Percentiles rank a stretch among this genome's conserved stretches.
These are phyloP conservation scores for Sitophilus oryzae DNA, from an alignment of 1,140 invertebrate genomes.

Conservation along the genomic window DNA sequence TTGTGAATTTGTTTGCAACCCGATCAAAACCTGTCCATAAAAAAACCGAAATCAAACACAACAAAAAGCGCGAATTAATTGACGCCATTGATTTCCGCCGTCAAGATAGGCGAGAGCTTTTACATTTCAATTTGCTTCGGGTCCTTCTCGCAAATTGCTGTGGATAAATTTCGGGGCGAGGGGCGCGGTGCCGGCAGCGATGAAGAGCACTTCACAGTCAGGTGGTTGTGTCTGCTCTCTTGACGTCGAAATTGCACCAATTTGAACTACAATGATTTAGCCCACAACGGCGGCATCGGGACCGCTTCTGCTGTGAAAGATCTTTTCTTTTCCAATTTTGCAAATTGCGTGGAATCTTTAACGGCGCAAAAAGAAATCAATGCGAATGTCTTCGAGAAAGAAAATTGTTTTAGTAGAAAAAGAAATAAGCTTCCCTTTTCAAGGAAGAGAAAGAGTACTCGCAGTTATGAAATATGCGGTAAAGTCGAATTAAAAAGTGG, in stretches of 20 bases:
- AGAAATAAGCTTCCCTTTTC: conserved; percentile 1
- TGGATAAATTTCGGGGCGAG: conserved; percentile 35
- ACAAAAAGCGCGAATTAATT: conserved; percentile 22
- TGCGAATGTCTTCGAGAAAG: background rate
- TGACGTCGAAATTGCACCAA: conserved; percentile 41
- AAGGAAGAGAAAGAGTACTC: too few species aligned
- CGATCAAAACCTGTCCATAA: too few species aligned
- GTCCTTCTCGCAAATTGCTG: conserved; percentile 42
- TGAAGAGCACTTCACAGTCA: conserved; percentile 41
- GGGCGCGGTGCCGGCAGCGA: conserved; percentile 26
- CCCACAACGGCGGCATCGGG: conserved; percentile 11
- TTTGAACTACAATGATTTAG: conserved; percentile 36
- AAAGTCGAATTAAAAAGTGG: too few species aligned
- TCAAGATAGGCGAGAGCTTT: conserved; percentile 29
- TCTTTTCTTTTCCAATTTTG: conserved; percentile 19
- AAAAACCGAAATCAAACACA: background rate
- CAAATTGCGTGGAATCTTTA: conserved; percentile 18
- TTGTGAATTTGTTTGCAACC: too few species aligned
- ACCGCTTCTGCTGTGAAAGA: conserved; percentile 5
- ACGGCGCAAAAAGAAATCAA: conserved; percentile 13
- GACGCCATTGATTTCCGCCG: conserved; percentile 26
- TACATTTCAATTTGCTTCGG: conserved; percentile 42
- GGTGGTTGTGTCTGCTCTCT: conserved; percentile 43
- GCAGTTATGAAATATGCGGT: too few species aligned
- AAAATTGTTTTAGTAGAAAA: conserved; percentile 16